Evolutionary conservation across 2,888 invertebrate species (phyloP).

Genomic region (Adelphocoris suturalis): DNA sequence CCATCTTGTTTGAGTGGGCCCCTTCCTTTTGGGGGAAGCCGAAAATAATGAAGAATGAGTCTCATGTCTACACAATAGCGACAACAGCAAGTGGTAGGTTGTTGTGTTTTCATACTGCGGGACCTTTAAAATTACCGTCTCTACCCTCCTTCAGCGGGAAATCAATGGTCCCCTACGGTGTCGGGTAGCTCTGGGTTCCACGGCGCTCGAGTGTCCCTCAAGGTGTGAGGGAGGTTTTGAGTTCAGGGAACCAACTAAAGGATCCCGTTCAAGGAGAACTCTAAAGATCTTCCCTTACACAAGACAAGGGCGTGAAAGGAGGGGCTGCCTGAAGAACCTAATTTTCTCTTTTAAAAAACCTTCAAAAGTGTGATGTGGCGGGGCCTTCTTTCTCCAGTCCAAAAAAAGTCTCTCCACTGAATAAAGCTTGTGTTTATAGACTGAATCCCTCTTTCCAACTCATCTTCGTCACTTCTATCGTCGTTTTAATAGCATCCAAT

Average conservation of each 20-base stretch:
- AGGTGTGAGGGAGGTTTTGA: constrained; percentile 23
- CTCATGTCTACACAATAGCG: not conserved
- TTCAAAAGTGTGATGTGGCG: not conserved
- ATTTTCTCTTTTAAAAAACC: not conserved
- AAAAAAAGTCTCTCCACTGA: not conserved
- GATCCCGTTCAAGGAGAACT: not conserved
- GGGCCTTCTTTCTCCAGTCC: not conserved
- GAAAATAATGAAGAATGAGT: not conserved
- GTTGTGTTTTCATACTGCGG: constrained; percentile 27
- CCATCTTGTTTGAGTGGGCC: no score
- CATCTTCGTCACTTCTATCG: not conserved
- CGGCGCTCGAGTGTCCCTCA: constrained; percentile 38
- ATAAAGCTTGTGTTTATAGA: not conserved
- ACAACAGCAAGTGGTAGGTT: not conserved
- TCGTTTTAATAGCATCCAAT: not conserved
- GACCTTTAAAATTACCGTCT: constrained; percentile 35
- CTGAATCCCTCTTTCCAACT: not conserved
- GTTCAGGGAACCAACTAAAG: not conserved
- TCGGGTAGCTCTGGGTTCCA: constrained; percentile 41
- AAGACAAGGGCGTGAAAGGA: constrained; percentile 22
- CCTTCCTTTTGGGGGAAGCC: no score
- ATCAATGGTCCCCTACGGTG: constrained; percentile 45
- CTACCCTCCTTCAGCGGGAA: not conserved
- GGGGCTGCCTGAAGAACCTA: constrained; percentile 4
- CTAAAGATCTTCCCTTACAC: constrained; percentile 18